Evolutionary conservation across 2,888 invertebrate species (phyloP), one percentile per base, ranked within the genome.

Genomic region (Anoplius nigerrimus): DNA sequence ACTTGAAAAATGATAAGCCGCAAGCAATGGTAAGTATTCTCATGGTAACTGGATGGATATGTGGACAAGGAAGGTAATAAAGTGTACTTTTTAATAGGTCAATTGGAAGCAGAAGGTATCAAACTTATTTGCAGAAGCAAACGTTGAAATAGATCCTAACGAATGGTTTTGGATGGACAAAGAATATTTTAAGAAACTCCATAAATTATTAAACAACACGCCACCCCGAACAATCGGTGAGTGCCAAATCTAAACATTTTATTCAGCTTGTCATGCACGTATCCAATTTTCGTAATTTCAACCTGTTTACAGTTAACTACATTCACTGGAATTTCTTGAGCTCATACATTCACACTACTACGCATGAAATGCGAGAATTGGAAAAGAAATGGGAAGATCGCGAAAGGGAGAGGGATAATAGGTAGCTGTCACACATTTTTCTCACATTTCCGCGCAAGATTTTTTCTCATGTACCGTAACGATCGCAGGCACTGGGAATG

Each of bases 241-340:
- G 8, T 42, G 42, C 13, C 6, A 6, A 42, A 42, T 6, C 13
- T 8, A 42, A 6, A 42, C 13, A 42, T 42, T 42, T 42, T n/a
- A n/a, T n/a, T n/a, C n/a, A n/a, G n/a, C n/a, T n/a, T n/a, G n/a
- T n/a, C 42, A 42, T 42, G 42, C 13, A 8, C 42, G 42, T n/a
- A n/a, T n/a, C n/a, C n/a, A n/a, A n/a, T n/a, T n/a, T n/a, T n/a
- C n/a, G n/a, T n/a, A n/a, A n/a, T n/a, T n/a, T n/a, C 42, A 42
- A 8, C 13, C 15, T 18, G 45, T 34, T 62, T 43, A 20, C 8
- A 76, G 76, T 76, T n/a, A 76, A 76, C 51, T 76, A 76, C 20
- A 27, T 76, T 46, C 76, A 76, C 15, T 76, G 76, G 76, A 66
- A 66, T 4, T 69, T 76, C 13, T 4, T 76, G 48, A 48, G 20